Conservation (phyloP, 2,113 vertebrate genomes). For the Lethenteron camtschaticum region DNA sequence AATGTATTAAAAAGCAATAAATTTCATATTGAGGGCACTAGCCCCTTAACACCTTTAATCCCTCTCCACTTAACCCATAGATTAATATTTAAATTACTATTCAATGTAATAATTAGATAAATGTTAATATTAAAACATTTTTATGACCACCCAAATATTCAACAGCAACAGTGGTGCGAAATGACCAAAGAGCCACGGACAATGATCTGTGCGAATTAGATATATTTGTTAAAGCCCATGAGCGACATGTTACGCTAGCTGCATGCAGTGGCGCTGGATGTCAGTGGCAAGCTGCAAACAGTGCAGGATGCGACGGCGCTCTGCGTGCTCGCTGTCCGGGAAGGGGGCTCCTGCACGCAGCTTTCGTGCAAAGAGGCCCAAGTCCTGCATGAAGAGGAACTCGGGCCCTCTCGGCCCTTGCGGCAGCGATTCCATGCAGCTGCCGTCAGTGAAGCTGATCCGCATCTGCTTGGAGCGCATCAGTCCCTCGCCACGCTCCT, state of each 20-base stretch:
- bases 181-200: too few relatives aligned
- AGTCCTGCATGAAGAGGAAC: slow-evolving; percentile 74
- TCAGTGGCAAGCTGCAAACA: slow-evolving; percentile 44
- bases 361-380: slow-evolving; percentile 50
- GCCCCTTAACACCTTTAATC: too few relatives aligned
- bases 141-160: too few relatives aligned
- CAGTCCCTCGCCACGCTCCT: slow-evolving; percentile 49
- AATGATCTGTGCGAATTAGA: too few relatives aligned
- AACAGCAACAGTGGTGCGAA: too few relatives aligned
- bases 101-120: too few relatives aligned
- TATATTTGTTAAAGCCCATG: too few relatives aligned
- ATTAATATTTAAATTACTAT: too few relatives aligned
- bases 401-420: slow-evolving; percentile 23
- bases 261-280: slow-evolving; percentile 18
- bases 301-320: slow-evolving; percentile 39
- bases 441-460: slow-evolving; percentile 44
- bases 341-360: slow-evolving; percentile 30
- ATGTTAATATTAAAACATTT: too few relatives aligned
- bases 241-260: neutral
- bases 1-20: too few relatives aligned
- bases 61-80: too few relatives aligned
- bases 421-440: slow-evolving; percentile 36
- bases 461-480: slow-evolving; percentile 42
- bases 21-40: too few relatives aligned
- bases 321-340: slow-evolving; percentile 21